A percentile compares a stretch with the other conserved stretches of the same genome.
These are phyloP conservation scores for Pammene fasciana DNA, from an alignment of 2,888 invertebrate species.

Conservation along the genomic window DNA sequence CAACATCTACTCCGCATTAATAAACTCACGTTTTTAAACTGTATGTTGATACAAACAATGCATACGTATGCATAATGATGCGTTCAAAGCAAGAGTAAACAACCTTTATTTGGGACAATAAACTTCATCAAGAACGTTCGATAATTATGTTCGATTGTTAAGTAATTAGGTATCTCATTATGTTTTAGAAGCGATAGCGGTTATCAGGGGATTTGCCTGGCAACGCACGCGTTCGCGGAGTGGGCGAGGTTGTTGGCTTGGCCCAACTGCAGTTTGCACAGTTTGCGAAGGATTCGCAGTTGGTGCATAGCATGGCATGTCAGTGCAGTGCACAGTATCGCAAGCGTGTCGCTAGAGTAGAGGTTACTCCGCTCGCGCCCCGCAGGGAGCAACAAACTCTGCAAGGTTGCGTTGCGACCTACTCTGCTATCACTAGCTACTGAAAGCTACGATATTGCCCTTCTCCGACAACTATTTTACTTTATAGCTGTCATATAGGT, in stretches of 20 bases:
- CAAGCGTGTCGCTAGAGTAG: slow-evolving; percentile 73
- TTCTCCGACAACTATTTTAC: slow-evolving; percentile 75
- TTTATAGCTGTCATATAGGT: slow-evolving; percentile 68
- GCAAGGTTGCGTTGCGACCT: slow-evolving; percentile 78
- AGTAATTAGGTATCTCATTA: slow-evolving; percentile 69
- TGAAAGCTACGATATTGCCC: slow-evolving; percentile 76
- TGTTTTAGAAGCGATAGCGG: slow-evolving; percentile 63
- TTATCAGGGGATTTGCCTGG: slow-evolving; percentile 65
- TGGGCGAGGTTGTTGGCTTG: slow-evolving; percentile 16
- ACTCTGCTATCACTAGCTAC: slow-evolving; percentile 73
- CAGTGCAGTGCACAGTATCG: slow-evolving; percentile 56
- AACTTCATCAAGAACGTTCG: slow-evolving; percentile 76
- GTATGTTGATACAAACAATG: slow-evolving; percentile 55
- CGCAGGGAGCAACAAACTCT: slow-evolving; percentile 79
- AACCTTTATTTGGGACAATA: slow-evolving; percentile 77
- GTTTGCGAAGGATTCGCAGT: slow-evolving; percentile 23
- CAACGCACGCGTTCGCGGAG: slow-evolving; percentile 52
- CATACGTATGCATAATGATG: slow-evolving; percentile 58
- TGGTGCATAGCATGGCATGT: slow-evolving; percentile 45
- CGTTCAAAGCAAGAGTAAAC: slow-evolving; percentile 61
- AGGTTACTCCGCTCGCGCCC: slow-evolving; percentile 47
- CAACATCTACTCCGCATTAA: slow-evolving; percentile 21
- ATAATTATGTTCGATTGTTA: slow-evolving; percentile 68
- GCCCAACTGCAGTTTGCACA: slow-evolving; percentile 6
- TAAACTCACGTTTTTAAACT: slow-evolving; percentile 47